Conservation (phyloP, 2,888 invertebrate species). For the Chrysolina haemoptera region DNA sequence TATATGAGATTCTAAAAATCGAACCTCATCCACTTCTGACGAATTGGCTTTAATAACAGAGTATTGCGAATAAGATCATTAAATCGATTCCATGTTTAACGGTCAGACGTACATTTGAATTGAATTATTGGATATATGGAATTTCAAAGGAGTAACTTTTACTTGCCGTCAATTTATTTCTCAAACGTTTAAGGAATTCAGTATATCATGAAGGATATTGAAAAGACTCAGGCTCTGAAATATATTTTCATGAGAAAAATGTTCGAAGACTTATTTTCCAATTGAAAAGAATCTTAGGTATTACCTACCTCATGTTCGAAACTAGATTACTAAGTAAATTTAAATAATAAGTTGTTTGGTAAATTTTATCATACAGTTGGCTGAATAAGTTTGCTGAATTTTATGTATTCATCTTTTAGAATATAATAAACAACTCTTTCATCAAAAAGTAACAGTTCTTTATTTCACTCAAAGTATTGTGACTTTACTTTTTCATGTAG, state of each 20-base stretch:
- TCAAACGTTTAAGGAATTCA: neutral
- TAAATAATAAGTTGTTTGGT: no score
- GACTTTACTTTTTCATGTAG: no score
- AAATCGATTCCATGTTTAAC: neutral
- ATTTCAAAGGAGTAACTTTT: neutral
- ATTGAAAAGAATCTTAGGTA: neutral
- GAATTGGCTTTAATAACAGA: slow-evolving; percentile 25
- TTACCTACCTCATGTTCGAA: no score
- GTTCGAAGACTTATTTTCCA: neutral
- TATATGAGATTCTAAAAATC: slow-evolving; percentile 39
- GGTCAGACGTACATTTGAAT: neutral
- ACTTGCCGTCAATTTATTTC: neutral
- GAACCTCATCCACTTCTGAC: slow-evolving; percentile 32
- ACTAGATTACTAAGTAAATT: no score
- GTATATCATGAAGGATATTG: neutral
- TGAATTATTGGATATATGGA: neutral
- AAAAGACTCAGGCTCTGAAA: neutral
- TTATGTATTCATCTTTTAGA: no score
- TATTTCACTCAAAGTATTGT: no score
- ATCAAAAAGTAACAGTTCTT: no score
- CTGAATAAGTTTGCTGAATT: no score
- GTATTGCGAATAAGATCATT: neutral
- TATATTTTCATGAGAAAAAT: neutral
- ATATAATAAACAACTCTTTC: no score
- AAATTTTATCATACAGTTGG: no score